These are phyloP conservation scores for Pseudopipra pipra DNA, from an alignment of 2,113 vertebrate species.

Conservation along the genomic window DNA sequence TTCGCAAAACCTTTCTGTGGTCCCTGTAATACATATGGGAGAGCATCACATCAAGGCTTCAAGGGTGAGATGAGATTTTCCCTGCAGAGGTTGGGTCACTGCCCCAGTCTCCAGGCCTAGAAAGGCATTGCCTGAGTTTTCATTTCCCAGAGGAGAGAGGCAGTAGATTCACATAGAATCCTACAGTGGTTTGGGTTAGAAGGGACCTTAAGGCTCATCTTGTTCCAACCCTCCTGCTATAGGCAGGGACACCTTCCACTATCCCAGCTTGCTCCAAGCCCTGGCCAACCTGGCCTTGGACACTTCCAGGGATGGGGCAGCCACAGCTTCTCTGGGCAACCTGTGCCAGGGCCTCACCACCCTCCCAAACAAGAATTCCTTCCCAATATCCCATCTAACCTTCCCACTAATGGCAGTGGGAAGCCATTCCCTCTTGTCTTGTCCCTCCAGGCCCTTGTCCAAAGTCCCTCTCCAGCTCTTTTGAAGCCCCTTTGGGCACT, in stretches of 20 bases:
- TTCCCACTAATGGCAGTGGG: too few species aligned
- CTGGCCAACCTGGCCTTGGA: too few species aligned
- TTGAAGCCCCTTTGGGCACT: too few species aligned
- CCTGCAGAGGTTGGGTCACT: neutral
- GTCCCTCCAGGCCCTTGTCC: neutral
- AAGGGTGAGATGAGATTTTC: neutral
- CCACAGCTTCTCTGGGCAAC: neutral
- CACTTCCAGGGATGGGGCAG: neutral
- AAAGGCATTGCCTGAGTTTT: neutral
- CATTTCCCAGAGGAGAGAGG: neutral
- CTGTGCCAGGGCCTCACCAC: neutral
- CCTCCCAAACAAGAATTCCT: neutral
- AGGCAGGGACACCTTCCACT: neutral
- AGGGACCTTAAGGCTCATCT: neutral
- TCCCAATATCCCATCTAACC: neutral
- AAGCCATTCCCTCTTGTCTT: neutral
- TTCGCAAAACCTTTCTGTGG: neutral
- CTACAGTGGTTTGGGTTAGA: neutral
- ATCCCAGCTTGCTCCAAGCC: neutral
- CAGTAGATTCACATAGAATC: neutral
- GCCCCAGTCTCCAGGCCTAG: neutral
- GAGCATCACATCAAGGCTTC: neutral
- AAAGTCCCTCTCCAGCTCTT: neutral
- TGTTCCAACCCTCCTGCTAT: neutral
- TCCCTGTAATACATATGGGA: rapidly evolving